Evolutionary conservation across 2,888 invertebrate species (phyloP).

Genomic region (Linnaemya vulpina): DNA sequence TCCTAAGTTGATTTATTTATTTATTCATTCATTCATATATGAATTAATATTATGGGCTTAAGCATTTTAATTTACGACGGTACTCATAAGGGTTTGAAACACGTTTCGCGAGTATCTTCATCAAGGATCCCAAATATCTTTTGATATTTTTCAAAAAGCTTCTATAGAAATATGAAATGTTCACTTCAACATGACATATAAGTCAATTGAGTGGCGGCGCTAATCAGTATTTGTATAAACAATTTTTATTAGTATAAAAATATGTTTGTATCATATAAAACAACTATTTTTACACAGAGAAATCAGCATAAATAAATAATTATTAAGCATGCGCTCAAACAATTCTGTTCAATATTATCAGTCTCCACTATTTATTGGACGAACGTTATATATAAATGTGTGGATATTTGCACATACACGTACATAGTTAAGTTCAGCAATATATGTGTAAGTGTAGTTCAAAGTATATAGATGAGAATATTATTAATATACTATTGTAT

Average conservation of each 20-base stretch:
- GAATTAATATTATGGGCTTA: too few species aligned
- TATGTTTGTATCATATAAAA: constrained; percentile 31
- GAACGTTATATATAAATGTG: background rate
- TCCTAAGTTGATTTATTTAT: too few species aligned
- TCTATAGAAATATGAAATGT: background rate
- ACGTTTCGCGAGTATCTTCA: too few species aligned
- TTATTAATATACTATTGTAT: background rate
- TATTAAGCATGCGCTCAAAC: constrained; percentile 41
- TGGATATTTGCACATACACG: background rate
- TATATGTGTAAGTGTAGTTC: background rate
- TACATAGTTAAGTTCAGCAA: background rate
- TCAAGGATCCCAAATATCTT: background rate
- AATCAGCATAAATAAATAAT: constrained; percentile 35
- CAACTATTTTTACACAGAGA: background rate
- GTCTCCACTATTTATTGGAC: background rate
- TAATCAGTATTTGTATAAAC: background rate
- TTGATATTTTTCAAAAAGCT: constrained; percentile 3
- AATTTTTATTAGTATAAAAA: constrained; percentile 24
- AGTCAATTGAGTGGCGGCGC: constrained; percentile 4
- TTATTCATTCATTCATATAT: too few species aligned
- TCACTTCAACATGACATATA: too few species aligned
- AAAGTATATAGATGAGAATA: too few species aligned
- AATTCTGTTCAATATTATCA: constrained; percentile 17
- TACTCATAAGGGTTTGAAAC: too few species aligned
- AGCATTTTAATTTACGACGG: too few species aligned